A percentile compares a stretch with the other conserved stretches of the same genome.
Conservation (phyloP, 2,113 vertebrate genomes). For the Murina feae region DNA sequence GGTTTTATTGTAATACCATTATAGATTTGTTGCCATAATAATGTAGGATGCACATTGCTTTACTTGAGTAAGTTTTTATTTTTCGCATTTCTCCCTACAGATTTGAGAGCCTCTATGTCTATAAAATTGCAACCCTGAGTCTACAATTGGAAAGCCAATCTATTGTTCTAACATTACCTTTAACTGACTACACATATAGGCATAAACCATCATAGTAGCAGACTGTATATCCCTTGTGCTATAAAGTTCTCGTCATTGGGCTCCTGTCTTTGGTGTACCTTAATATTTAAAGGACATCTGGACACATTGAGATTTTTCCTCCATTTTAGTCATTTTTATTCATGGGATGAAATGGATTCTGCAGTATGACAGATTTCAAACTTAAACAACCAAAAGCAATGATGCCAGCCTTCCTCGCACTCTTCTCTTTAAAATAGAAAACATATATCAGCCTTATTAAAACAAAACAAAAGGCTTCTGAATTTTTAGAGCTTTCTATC, state of each 20-base stretch:
- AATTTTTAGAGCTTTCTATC: background rate
- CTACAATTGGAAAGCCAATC: constrained; percentile 33
- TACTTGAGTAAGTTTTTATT: constrained; percentile 60
- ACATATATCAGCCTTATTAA: background rate
- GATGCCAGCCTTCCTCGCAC: background rate
- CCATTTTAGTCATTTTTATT: constrained; percentile 35
- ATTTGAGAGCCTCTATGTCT: constrained; percentile 49
- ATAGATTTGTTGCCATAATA: constrained; percentile 58
- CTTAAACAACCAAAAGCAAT: background rate
- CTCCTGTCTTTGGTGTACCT: background rate
- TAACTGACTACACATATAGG: constrained; percentile 1
- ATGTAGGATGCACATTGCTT: constrained; percentile 53
- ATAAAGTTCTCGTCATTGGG: constrained; percentile 1
- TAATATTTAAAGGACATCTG: constrained; percentile 35
- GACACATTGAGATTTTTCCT: background rate
- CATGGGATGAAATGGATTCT: constrained; percentile 14
- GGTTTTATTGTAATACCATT: constrained; percentile 69
- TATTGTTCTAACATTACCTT: constrained; percentile 51
- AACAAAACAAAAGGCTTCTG: background rate
- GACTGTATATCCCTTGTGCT: background rate
- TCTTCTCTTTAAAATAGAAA: constrained; percentile 19
- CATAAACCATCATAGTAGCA: background rate
- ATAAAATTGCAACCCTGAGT: constrained; percentile 50
- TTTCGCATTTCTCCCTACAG: constrained; percentile 50
- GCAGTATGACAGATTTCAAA: constrained; percentile 18